Base-by-base conservation (phyloP, 2,888 invertebrate genomes). In the Allophyes oxyacanthae region DNA sequence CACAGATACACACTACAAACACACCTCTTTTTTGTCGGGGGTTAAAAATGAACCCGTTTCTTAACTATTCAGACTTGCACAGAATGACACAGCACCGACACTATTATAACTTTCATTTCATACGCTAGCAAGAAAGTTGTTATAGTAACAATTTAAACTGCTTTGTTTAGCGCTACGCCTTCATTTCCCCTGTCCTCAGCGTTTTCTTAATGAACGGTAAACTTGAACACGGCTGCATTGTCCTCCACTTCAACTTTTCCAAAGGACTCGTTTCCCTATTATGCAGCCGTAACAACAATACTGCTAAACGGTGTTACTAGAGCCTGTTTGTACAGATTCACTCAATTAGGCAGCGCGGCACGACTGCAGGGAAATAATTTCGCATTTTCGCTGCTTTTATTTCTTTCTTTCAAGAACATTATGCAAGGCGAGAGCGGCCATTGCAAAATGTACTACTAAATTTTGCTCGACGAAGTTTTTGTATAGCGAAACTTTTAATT, bases 401-500 rank as follows among this genome's bases (percentile, higher is more conserved):
- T 38, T 32, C n/a, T 11, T 8, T 7, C 6, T 7, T 48, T 37
- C 8, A 6, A 48, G 14, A 53, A 59, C 36, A 59, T 64, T 51
- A 43, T 51, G 20, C 14, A 53, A 40, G 53, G 53, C 42, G 20
- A 37, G 20, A 3, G 15, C 49, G 46, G 57, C 33, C 20, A 63
- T 55, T 58, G 38, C 13, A 36, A 49, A 55, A 33, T 52, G 45
- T 20, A 51, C 45, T 41, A 30, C 48, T 54, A 76, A 77, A 59
- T 77, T 67, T 60, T 73, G n/a, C 52, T 56, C 58, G 36, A 30
- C 26, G 0, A 72, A 72, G 71, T 73, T 78, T 72, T 58, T 63
- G 53, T 56, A 57, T 15, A 32, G 46, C 10, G 5, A 72, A 83
- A 80, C 77, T 83, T 81, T 84, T 79, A 81, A 81, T 77, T 79